These are phyloP conservation scores for Opisthocomus hoazin DNA, from an alignment of 2,113 vertebrate species.

Conservation along the genomic window DNA sequence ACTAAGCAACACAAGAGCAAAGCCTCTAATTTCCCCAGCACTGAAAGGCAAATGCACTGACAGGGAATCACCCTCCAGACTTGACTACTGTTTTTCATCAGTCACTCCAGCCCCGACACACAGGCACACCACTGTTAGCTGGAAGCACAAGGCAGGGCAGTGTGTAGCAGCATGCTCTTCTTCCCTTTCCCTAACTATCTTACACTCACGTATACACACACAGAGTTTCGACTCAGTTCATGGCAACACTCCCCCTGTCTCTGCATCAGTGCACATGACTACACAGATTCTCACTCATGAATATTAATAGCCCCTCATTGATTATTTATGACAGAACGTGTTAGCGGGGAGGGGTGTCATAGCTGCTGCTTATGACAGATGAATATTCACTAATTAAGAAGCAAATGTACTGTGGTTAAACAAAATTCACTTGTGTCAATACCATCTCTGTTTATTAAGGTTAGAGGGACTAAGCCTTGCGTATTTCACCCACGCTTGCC, in stretches of 20 bases:
- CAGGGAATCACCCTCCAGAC: slow-evolving; percentile 87
- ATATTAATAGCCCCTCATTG: slow-evolving; percentile 86
- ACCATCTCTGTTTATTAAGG: slow-evolving; percentile 72
- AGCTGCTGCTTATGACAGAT: slow-evolving; percentile 76
- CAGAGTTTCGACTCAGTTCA: slow-evolving; percentile 87
- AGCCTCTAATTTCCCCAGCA: slow-evolving; percentile 82
- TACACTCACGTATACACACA: slow-evolving; percentile 73
- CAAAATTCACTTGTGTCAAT: slow-evolving; percentile 84
- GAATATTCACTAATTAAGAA: slow-evolving; percentile 87
- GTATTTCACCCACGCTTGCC: neutral
- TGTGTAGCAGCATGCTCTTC: slow-evolving; percentile 80
- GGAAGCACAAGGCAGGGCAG: slow-evolving; percentile 68
- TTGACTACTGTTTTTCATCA: slow-evolving; percentile 85
- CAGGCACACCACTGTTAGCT: slow-evolving; percentile 74
- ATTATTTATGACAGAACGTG: slow-evolving; percentile 88
- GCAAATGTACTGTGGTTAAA: slow-evolving; percentile 84
- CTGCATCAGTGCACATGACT: slow-evolving; percentile 88
- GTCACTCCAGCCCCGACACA: slow-evolving; percentile 80
- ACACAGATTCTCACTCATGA: slow-evolving; percentile 89
- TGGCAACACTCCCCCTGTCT: slow-evolving; percentile 90
- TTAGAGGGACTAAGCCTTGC: slow-evolving; percentile 24
- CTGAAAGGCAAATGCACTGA: slow-evolving; percentile 78
- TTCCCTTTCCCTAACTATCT: slow-evolving; percentile 74
- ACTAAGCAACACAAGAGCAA: slow-evolving; percentile 77
- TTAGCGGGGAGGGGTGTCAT: slow-evolving; percentile 81